Evolutionary conservation across 2,113 vertebrate species (phyloP).

Genomic region (Benitochromis conjunctus): DNA sequence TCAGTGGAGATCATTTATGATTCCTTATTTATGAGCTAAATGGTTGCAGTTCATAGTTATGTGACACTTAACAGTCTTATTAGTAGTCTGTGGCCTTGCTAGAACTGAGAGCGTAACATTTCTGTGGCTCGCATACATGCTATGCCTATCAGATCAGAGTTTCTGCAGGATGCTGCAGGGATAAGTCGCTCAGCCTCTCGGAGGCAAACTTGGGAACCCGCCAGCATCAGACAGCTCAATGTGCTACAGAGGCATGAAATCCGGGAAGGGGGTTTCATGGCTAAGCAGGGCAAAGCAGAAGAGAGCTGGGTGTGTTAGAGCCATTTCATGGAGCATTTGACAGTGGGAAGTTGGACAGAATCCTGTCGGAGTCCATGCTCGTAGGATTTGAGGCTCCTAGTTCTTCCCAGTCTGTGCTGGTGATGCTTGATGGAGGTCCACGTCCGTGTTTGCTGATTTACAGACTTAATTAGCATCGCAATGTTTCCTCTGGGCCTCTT

Average conservation of each 20-base stretch:
- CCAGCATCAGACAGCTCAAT: constrained; percentile 21
- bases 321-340: constrained; percentile 56
- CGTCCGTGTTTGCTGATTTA: neutral
- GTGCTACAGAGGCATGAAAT: constrained; percentile 30
- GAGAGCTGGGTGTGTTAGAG: constrained; percentile 43
- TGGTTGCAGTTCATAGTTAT: neutral
- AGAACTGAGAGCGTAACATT: neutral
- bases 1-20: neutral
- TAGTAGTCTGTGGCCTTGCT: neutral
- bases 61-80: neutral
- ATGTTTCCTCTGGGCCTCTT: neutral
- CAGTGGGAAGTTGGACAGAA: constrained; percentile 1
- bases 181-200: neutral
- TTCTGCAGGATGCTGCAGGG: neutral
- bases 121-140: neutral
- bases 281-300: constrained; percentile 44
- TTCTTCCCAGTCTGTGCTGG: neutral
- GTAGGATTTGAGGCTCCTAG: neutral
- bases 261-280: constrained; percentile 38
- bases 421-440: neutral
- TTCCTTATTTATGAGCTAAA: neutral
- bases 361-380: constrained; percentile 7
- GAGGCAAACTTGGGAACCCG: neutral
- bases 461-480: neutral
- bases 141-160: neutral